Evolutionary conservation across 2,888 invertebrate species (phyloP).

Genomic region (Drosophila peninsularis): DNA sequence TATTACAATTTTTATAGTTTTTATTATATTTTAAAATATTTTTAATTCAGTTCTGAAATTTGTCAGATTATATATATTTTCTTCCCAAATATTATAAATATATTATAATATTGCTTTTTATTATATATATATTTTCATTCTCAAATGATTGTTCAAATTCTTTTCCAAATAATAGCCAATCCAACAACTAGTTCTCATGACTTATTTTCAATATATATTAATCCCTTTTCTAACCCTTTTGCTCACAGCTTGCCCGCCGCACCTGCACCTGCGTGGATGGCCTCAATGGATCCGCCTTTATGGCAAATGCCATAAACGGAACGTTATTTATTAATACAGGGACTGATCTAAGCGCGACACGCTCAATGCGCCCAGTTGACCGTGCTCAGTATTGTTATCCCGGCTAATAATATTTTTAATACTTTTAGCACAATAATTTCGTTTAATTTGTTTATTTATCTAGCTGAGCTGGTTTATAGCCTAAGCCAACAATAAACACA

Average conservation of each 20-base stretch:
- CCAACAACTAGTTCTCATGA: not conserved
- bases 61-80: too few species aligned
- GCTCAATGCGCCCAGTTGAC: not conserved
- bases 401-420: conserved; percentile 61
- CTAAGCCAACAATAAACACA: conserved; percentile 63
- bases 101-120: not conserved
- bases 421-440: conserved; percentile 73
- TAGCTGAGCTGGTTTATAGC: conserved; percentile 39
- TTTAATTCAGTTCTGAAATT: too few species aligned
- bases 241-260: conserved; percentile 6
- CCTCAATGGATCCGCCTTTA: conserved; percentile 11
- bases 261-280: not conserved
- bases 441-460: conserved; percentile 77
- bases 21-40: too few species aligned
- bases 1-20: too few species aligned
- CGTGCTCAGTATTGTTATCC: conserved; percentile 46
- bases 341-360: conserved; percentile 6
- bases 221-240: conserved; percentile 4
- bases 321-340: conserved; percentile 37
- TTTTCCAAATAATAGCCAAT: not conserved
- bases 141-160: not conserved
- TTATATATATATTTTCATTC: not conserved
- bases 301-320: conserved; percentile 26
- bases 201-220: not conserved
- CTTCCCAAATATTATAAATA: too few species aligned